These are phyloP conservation scores for Lamellibrachia luymesi DNA, from an alignment of 1,140 invertebrate species.

Conservation along the genomic window DNA sequence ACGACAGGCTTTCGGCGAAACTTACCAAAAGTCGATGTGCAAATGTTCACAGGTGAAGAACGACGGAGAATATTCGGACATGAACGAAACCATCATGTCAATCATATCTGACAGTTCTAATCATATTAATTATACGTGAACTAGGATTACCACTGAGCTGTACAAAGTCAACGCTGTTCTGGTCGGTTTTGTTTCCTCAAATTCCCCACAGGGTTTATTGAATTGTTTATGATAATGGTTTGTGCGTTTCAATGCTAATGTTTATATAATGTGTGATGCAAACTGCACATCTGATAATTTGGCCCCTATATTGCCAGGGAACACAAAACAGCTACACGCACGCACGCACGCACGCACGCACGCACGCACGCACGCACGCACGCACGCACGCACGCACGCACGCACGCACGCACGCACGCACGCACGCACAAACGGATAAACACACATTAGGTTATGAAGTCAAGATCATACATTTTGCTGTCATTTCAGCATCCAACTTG, in stretches of 20 bases:
- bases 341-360: background rate
- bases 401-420: background rate
- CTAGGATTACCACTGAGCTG: background rate
- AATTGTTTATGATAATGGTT: background rate
- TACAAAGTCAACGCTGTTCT: background rate
- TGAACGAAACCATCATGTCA: conserved; percentile 31
- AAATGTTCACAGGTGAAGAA: background rate
- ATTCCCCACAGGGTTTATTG: background rate
- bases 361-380: too few species aligned
- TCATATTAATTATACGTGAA: conserved; percentile 26
- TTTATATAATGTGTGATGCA: background rate
- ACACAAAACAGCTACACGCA: too few species aligned
- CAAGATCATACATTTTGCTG: background rate
- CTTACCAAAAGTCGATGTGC: conserved; percentile 14
- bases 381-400: background rate
- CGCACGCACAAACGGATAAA: background rate
- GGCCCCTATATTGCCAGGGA: too few species aligned
- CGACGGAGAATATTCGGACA: conserved; percentile 19
- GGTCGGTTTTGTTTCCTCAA: background rate
- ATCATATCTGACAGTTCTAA: conserved; percentile 31
- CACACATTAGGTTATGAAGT: background rate
- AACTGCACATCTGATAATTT: background rate
- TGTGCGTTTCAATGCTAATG: background rate
- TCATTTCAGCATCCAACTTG: background rate
- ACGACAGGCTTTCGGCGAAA: conserved; percentile 18